Evolutionary conservation across 2,888 invertebrate genomes (phyloP), one percentile per base, ranked within the genome.

Genomic region (Stramonita haemastoma): DNA sequence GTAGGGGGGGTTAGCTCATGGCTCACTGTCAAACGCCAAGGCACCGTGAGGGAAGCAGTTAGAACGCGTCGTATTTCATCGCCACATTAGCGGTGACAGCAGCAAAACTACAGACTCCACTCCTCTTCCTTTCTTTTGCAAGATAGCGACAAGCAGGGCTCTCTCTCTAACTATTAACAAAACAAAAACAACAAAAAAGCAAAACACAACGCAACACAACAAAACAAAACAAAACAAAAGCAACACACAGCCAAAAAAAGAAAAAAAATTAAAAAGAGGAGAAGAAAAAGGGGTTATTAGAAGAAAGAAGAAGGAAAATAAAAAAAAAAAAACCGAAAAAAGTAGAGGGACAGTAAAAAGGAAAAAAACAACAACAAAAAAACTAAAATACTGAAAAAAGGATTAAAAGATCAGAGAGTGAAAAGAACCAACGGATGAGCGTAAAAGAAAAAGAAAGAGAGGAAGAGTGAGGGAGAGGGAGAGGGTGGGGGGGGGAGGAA

Each of bases 31-130:
- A 83, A 5, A 36, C 36, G 81, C 34, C 36, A 19, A 60, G 32
- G 29, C 13, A 19, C 11, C 5, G 81, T 79, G 26, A 46, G 36
- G 22, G 46, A 83, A 46, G 81, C 46, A 13, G 81, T 83, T 83
- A 83, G 36, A 13, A 26, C 36, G 46, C 22, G 81, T 83, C 81
- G 81, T 83, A 83, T 83, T 83, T 83, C 81, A 83, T 83, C 81
- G 81, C 29, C 81, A 83, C 81, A 83, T 83, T 83, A 83, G 81
- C 6, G 46, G 46, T 83, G 81, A 83, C 81, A 83, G 81, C 46
- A 22, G 81, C 81, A 83, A 83, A n/a, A 83, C 81, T 46, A 46
- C 36, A 83, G 6, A 15, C 29, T 66, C 13, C 13, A 5, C 70
- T 70, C 22, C 70, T 26, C 22, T n/a, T 6, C 32, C 32, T 11